phyloP scores from a whole-genome alignment of 30 jellyfish, hydroid and myxozoan genomes.

The Aurelia sp. region DNA sequence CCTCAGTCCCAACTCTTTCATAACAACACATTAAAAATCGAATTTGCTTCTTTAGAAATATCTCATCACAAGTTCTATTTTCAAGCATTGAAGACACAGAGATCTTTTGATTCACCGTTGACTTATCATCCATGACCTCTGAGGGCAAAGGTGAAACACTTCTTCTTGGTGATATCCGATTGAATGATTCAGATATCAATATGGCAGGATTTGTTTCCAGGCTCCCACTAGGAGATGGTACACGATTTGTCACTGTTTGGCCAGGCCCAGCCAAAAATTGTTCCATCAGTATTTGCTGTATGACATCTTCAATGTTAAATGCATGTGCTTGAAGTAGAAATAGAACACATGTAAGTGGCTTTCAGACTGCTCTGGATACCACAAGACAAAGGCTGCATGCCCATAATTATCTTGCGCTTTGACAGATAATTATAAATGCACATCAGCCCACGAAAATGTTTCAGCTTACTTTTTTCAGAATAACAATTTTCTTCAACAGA shows the following conservation, averaged over 20 bases:
- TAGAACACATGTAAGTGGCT: not conserved
- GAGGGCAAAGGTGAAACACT: constrained; percentile 53
- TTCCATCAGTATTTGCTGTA: constrained; percentile 86
- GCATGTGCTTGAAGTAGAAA: constrained; percentile 43
- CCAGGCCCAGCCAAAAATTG: constrained; percentile 54
- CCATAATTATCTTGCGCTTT: too few species aligned
- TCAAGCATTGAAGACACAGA: constrained; percentile 54
- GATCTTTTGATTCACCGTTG: constrained; percentile 31
- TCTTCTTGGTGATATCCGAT: constrained; percentile 25
- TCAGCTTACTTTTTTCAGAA: too few species aligned
- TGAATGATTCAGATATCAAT: constrained; percentile 54
- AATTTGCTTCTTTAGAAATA: constrained; percentile 49
- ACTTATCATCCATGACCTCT: constrained; percentile 64
- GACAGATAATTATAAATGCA: too few species aligned
- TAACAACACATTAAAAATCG: constrained; percentile 66
- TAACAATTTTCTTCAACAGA: too few species aligned
- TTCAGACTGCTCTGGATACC: too few species aligned
- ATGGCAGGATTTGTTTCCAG: constrained; percentile 43
- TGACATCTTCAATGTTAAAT: constrained; percentile 66
- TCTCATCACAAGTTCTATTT: constrained; percentile 20
- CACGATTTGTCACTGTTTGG: not conserved
- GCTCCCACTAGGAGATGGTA: constrained; percentile 12
- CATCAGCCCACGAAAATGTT: too few species aligned
- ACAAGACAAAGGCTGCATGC: too few species aligned
- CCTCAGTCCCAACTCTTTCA: constrained; percentile 85